These are phyloP conservation scores for Pachypsylla venusta DNA, from an alignment of 1,140 invertebrate species.

Conservation along the genomic window DNA sequence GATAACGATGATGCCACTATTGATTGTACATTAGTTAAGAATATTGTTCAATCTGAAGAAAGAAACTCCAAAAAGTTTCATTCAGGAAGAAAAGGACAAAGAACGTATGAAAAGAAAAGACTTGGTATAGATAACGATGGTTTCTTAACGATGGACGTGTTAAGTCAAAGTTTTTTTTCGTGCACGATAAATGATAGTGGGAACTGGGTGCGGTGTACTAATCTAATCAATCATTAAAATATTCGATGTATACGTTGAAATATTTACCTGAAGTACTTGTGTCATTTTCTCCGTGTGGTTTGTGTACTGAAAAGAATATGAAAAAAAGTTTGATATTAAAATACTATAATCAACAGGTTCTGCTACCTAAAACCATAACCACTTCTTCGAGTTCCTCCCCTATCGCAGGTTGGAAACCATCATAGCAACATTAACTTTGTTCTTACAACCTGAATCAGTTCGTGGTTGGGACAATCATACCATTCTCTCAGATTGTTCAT, in stretches of 20 bases:
- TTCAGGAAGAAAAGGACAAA: too few relatives aligned
- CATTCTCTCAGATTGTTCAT: too few relatives aligned
- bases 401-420: too few relatives aligned
- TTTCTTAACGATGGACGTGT: neutral
- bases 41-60: too few relatives aligned
- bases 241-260: neutral
- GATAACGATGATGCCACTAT: too few relatives aligned
- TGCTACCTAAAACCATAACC: too few relatives aligned
- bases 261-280: constrained; percentile 23
- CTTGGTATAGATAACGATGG: neutral
- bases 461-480: too few relatives aligned
- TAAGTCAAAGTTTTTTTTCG: neutral
- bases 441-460: too few relatives aligned
- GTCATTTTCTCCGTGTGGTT: constrained; percentile 24
- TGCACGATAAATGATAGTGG: neutral
- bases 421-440: too few relatives aligned
- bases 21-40: too few relatives aligned
- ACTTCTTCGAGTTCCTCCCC: too few relatives aligned
- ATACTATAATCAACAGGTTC: neutral
- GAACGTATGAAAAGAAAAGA: neutral
- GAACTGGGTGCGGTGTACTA: neutral
- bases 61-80: too few relatives aligned
- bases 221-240: neutral
- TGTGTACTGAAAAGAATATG: constrained; percentile 26
- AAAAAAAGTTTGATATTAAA: constrained; percentile 10